Evolutionary conservation across 1,140 invertebrate species (phyloP).

Genomic region (Aphelenchoides avenae): DNA sequence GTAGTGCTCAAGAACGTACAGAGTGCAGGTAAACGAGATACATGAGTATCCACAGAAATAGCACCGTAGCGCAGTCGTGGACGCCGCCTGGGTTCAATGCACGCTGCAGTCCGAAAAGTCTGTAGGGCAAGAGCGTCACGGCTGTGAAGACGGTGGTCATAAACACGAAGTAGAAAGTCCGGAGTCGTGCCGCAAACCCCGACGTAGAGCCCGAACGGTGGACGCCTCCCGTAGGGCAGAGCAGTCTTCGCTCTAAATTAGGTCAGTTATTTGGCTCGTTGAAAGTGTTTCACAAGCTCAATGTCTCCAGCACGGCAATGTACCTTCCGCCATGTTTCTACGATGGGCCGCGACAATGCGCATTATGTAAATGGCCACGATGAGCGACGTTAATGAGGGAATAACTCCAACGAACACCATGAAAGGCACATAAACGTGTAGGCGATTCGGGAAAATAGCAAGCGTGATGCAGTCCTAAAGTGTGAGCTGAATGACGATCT

Average conservation of each 20-base stretch:
- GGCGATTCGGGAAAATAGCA: slow-evolving; percentile 40
- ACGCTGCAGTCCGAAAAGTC: slow-evolving; percentile 27
- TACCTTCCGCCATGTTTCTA: slow-evolving; percentile 42
- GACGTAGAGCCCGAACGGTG: slow-evolving; percentile 38
- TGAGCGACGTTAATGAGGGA: slow-evolving; percentile 46
- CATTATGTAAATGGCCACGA: slow-evolving; percentile 51
- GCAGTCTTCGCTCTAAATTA: slow-evolving; percentile 25
- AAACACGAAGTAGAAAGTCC: slow-evolving; percentile 50
- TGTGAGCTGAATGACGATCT: neutral
- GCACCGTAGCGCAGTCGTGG: slow-evolving; percentile 36
- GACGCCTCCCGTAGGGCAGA: slow-evolving; percentile 10
- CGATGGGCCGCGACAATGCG: slow-evolving; percentile 36
- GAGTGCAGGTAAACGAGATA: slow-evolving; percentile 47
- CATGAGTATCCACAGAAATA: slow-evolving; percentile 48
- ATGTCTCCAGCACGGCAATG: neutral
- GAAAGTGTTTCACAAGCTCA: neutral
- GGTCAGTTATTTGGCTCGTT: neutral
- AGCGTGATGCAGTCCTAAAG: slow-evolving; percentile 35
- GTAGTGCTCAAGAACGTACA: slow-evolving; percentile 15
- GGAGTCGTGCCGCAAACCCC: slow-evolving; percentile 35
- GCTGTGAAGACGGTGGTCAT: slow-evolving; percentile 51
- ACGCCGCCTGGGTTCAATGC: slow-evolving; percentile 32
- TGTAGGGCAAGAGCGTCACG: slow-evolving; percentile 42
- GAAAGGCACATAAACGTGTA: slow-evolving; percentile 44
- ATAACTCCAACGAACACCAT: slow-evolving; percentile 46